A percentile compares a stretch with the other conserved stretches of the same genome.
These are phyloP conservation scores for Cyaniris semiargus DNA, from an alignment of 2,888 invertebrate genomes.

Conservation along the genomic window DNA sequence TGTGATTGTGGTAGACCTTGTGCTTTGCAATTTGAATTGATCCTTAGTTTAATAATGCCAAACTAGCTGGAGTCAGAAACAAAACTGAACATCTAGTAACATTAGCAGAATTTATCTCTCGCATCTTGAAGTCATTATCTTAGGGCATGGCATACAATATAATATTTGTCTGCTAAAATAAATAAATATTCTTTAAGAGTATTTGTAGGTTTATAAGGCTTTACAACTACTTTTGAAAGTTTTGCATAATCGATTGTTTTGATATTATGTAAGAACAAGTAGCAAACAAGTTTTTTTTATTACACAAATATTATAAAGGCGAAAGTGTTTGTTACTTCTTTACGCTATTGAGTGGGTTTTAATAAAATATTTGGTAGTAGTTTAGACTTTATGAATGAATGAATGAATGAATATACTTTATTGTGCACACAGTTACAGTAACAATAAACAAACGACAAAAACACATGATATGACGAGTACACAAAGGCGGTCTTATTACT, in stretches of 20 bases:
- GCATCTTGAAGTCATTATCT: neutral
- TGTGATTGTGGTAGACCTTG: no score
- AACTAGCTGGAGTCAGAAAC: no score
- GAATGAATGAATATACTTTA: no score
- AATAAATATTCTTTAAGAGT: neutral
- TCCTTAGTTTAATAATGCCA: no score
- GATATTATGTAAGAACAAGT: neutral
- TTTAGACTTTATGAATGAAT: no score
- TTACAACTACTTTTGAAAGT: neutral
- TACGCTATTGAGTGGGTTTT: neutral
- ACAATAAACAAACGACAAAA: no score
- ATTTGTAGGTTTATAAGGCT: neutral
- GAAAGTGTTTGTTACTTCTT: neutral
- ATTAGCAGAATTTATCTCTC: neutral
- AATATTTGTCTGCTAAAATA: neutral
- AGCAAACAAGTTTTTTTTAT: neutral
- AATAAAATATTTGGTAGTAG: no score
- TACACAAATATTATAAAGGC: neutral
- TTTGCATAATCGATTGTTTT: conserved; percentile 4
- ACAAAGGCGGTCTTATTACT: no score
- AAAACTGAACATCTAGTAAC: neutral
- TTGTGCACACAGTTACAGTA: no score
- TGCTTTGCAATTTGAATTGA: no score
- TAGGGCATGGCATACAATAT: neutral
- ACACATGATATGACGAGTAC: no score